Base-by-base conservation (phyloP, 1,140 invertebrate species). In the Carposina sasakii region DNA sequence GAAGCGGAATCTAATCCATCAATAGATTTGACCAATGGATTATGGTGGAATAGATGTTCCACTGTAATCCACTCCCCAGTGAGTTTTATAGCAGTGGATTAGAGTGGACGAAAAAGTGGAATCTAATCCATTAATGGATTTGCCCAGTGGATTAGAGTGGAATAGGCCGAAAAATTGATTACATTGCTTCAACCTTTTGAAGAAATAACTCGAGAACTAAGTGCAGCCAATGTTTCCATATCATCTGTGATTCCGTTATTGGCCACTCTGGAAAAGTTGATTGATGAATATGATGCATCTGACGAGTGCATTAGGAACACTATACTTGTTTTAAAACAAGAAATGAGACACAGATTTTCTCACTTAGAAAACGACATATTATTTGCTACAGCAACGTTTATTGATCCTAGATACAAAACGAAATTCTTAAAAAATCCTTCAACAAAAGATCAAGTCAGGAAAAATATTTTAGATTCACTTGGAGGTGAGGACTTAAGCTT, bases 221-320 rank as follows among this genome's bases (percentile, higher is more conserved):
- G 60, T 52, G 46, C 45, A 30, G 52, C 57, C 30, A 36, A 52
- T 44, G 46, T 48, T 50, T 49, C 34, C 23, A 52, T 59, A 37
- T 59, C 53, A 37, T 63, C 60, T 51, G 56, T 59, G 34, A 63
- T 63, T 48, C 60, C 57, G 22, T 50, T 57, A 48, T 49, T 50
- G 23, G 43, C 44, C 50, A 60, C 58, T 37, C 40, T 61, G 47
- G 50, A 60, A 57, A 56, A 56, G 47, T 39, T 56, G 30, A 49
- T 48, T 46, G 41, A 48, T 52, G 40, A 49, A 49, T n/a, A n/a
- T n/a, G 46, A 57, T 44, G 45, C 48, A 44, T 48, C 48, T 51
- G 52, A 58, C 17, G 51, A 58, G 20, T 48, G 44, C 43, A 54
- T 58, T 51, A 26, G 51, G 13, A 45, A 54, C n/a, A 60, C 54